Evolutionary conservation across 2,888 invertebrate genomes (phyloP), one percentile per base, ranked within the genome.

Genomic region (Pterobdella sp.): DNA sequence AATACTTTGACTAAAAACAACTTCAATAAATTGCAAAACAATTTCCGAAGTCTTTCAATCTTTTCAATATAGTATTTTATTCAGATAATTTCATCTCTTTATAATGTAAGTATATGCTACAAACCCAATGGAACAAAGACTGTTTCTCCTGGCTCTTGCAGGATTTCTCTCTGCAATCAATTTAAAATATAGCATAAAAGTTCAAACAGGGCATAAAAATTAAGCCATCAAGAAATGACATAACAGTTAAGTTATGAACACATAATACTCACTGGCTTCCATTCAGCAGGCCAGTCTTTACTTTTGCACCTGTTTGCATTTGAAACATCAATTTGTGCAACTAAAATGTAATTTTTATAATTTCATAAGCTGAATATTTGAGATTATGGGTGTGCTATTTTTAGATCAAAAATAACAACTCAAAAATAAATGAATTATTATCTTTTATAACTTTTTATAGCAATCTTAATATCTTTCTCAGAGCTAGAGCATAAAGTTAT

Each of bases 81-180:
- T n/a, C n/a, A n/a, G n/a, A n/a, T n/a, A n/a, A n/a, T n/a, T n/a
- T n/a, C n/a, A n/a, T n/a, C n/a, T n/a, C n/a, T n/a, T n/a, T n/a
- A n/a, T n/a, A n/a, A n/a, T n/a, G n/a, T n/a, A n/a, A n/a, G n/a
- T n/a, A n/a, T n/a, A n/a, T n/a, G n/a, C 60, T n/a, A 56, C 60
- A 7, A 26, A 56, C 60, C 60, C n/a, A 56, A 56, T 18, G 96
- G 96, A 73, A 97, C 94, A 86, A 95, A 97, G 37, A 97, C 94
- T 1, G 96, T 97, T 83, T 97, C 97, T 31, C 96, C 96, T 22
- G 96, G 94, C 79, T 89, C 88, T 84, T 97, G 97, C 3, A 97
- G 86, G 79, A 96, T 92, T 86, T 97, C 96, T 76, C 95, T 88
- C 88, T 90, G 83, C 31, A n/a, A n/a, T n/a, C n/a, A n/a, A n/a